Percentiles rank a stretch among this genome's conserved stretches.
Conservation (phyloP, 2,113 vertebrate genomes). For the Spermophilus dauricus region DNA sequence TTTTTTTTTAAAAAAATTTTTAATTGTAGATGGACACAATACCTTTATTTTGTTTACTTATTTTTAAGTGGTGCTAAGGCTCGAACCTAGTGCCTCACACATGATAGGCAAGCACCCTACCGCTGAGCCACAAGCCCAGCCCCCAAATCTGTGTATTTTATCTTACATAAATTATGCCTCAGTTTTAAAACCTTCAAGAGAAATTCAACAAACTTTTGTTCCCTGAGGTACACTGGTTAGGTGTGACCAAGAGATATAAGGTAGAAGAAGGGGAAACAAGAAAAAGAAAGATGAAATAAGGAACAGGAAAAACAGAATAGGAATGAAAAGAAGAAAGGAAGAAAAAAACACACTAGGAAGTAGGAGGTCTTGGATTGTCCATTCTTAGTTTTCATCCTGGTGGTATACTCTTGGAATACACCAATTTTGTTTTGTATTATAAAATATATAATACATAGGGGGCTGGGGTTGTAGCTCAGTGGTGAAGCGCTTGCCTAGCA, state of each 20-base stretch:
- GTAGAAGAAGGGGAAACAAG: not conserved
- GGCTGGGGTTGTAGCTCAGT: too few relatives aligned
- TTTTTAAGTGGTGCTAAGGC: too few relatives aligned
- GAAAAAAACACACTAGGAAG: too few relatives aligned
- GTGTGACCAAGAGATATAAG: not conserved
- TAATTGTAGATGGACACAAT: too few relatives aligned
- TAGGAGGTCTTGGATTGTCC: not conserved
- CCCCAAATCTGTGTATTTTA: too few relatives aligned
- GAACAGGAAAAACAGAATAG: not conserved
- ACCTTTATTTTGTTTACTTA: too few relatives aligned
- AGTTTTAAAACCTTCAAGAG: not conserved
- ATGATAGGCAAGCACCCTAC: too few relatives aligned
- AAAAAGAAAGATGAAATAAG: not conserved
- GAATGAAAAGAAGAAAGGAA: not conserved
- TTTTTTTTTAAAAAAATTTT: too few relatives aligned
- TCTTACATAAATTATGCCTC: not conserved
- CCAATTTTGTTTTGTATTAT: not conserved
- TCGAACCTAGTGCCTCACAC: too few relatives aligned
- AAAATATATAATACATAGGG: not conserved
- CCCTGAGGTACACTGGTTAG: not conserved
- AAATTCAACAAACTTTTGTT: not conserved
- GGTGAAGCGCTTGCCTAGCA: too few relatives aligned
- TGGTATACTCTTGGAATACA: not conserved
- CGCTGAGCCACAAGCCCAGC: too few relatives aligned
- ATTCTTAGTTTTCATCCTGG: not conserved